Evolutionary conservation across 2,113 vertebrate genomes (phyloP), one percentile per base, ranked within the genome.

Genomic region (Ophiodon elongatus): DNA sequence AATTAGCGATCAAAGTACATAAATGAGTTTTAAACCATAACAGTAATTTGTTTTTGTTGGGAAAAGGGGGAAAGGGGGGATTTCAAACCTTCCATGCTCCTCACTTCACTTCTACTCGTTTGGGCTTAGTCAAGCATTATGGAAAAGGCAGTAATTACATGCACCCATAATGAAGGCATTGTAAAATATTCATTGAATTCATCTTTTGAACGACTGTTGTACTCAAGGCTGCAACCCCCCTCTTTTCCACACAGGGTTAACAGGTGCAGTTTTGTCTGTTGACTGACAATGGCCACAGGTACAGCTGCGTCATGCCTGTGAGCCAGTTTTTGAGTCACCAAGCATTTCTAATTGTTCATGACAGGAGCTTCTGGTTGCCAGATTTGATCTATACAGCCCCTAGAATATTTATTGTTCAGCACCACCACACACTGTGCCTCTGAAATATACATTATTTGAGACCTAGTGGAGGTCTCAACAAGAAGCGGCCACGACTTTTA

Each of bases 341-440:
- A 88, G 83, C 90, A 87, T 93, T 89, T 92, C 79, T 94, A 92
- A 94, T 91, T 91, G 83, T 74, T 90, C 80, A 54, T 92, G 92
- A 94, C 93, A 90, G 91, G 76, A 90, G 77, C 88, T 91, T 91
- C 90, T 91, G 87, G 77, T 88, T 92, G 91, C 85, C 89, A 89
- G 86, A 87, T 89, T 86, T 84, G 81, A 92, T 92, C 80, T 89
- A 76, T 77, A 81, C 85, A 91, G 66, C 66, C 79, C 23, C 63
- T 82, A 59, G 77, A 89, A 80, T 82, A 90, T 89, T 87, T 85
- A 86, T 80, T 87, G 80, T 84, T 85, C 31, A 74, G 67, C 82
- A 75, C 79, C 33, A 69, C 10, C 63, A 39, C 60, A 76, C 74
- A 76, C 31, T 39, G 71, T 70, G 78, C 73, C 50, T 78, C 63